Conservation (phyloP, 2,888 invertebrate species). For the Mimumesa dahlbomi region DNA sequence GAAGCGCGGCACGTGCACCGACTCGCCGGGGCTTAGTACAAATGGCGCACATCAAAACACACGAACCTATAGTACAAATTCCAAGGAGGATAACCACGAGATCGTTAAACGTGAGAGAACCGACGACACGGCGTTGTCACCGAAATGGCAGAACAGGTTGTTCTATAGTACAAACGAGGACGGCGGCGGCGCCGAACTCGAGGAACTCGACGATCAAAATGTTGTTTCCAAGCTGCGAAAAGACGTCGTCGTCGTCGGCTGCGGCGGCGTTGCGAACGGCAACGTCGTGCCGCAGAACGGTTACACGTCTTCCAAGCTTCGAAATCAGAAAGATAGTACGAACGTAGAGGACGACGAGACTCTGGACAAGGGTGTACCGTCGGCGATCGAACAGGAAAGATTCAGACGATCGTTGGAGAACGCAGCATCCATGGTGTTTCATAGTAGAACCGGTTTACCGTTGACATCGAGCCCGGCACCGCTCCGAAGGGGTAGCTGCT, state of each 20-base stretch:
- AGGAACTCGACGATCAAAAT: constrained; percentile 23
- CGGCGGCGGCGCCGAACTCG: constrained; percentile 1
- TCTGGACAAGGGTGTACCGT: constrained; percentile 82
- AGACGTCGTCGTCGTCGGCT: constrained; percentile 12
- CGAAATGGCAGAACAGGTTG: constrained; percentile 44
- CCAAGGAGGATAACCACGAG: constrained; percentile 42
- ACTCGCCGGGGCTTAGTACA: constrained; percentile 56
- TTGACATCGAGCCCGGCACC: constrained; percentile 94
- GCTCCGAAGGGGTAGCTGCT: constrained; percentile 87
- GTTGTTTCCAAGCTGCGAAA: constrained; percentile 19
- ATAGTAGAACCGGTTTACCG: constrained; percentile 90
- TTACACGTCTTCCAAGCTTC: constrained; percentile 44
- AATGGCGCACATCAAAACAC: constrained; percentile 67
- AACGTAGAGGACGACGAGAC: constrained; percentile 66
- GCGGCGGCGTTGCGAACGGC: too few species aligned
- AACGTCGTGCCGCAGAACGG: constrained; percentile 45
- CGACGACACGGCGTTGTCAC: too few species aligned
- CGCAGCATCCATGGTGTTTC: constrained; percentile 92
- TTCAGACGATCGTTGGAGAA: constrained; percentile 89
- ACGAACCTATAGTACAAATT: constrained; percentile 71
- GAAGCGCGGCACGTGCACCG: constrained; percentile 28
- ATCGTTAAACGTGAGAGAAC: too few species aligned
- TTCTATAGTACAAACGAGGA: constrained; percentile 47
- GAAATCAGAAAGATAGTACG: constrained; percentile 39
- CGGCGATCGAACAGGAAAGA: constrained; percentile 86